Conservation (phyloP, 2,888 invertebrate genomes). For the Amaurobius ferox region DNA sequence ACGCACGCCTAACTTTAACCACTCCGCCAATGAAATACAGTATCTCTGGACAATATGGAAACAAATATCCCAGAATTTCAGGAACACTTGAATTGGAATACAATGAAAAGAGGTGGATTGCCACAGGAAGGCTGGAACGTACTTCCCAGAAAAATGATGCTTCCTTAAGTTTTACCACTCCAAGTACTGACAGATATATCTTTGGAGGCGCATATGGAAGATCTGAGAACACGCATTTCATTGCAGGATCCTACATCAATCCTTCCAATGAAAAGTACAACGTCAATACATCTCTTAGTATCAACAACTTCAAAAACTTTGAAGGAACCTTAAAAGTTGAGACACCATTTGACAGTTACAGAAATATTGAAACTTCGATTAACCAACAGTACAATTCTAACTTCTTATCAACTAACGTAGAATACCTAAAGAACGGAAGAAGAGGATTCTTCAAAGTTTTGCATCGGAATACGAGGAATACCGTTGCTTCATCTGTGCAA, state of each 20-base stretch:
- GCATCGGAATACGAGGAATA: constrained; percentile 37
- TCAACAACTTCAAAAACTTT: constrained; percentile 21
- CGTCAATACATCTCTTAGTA: constrained; percentile 25
- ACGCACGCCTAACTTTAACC: constrained; percentile 62
- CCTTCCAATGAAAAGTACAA: constrained; percentile 36
- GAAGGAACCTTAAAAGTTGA: constrained; percentile 33
- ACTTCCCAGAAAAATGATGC: constrained; percentile 30
- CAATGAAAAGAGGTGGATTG: constrained; percentile 29
- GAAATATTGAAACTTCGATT: constrained; percentile 27
- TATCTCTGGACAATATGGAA: constrained; percentile 51
- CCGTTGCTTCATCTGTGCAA: constrained; percentile 21
- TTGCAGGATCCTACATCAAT: constrained; percentile 39
- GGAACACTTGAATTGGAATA: constrained; percentile 47
- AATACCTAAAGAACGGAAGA: constrained; percentile 24
- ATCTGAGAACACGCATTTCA: constrained; percentile 21
- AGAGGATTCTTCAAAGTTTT: constrained; percentile 42
- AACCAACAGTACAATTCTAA: constrained; percentile 38
- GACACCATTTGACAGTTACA: constrained; percentile 51
- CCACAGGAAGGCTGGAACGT: constrained; percentile 30
- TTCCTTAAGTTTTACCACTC: constrained; percentile 24
- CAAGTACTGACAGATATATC: constrained; percentile 36
- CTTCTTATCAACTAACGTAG: constrained; percentile 23
- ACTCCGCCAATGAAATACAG: constrained; percentile 45
- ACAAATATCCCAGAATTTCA: constrained; percentile 11
- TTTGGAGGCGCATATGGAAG: constrained; percentile 39